Conservation (phyloP, 2,888 invertebrate species). For the Apantesis nais region DNA sequence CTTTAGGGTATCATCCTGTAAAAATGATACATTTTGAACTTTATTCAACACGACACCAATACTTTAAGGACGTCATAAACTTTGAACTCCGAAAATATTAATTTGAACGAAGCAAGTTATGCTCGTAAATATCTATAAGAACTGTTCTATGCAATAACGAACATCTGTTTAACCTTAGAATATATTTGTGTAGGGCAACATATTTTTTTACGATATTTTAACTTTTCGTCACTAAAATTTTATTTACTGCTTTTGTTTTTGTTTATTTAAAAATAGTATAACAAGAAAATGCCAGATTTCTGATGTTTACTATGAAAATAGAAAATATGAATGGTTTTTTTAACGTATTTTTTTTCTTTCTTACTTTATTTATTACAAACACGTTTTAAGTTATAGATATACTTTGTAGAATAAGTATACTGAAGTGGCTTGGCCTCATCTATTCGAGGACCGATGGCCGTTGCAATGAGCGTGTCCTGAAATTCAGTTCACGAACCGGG, state of each 20-base stretch:
- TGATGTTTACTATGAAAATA: not conserved
- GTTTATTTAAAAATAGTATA: not conserved
- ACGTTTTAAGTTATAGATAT: too few species aligned
- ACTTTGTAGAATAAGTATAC: too few species aligned
- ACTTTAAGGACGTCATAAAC: not conserved
- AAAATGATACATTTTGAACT: not conserved
- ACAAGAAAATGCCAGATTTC: not conserved
- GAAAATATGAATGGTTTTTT: too few species aligned
- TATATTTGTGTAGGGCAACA: not conserved
- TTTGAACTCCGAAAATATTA: not conserved
- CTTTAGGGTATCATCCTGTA: not conserved
- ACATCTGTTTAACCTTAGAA: not conserved
- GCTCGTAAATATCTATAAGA: not conserved
- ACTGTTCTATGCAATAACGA: not conserved
- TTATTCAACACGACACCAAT: not conserved
- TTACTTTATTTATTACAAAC: too few species aligned
- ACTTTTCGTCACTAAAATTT: not conserved
- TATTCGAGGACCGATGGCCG: too few species aligned
- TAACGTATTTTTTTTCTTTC: too few species aligned
- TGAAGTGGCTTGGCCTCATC: too few species aligned
- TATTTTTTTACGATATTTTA: not conserved
- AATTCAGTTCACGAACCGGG: too few species aligned
- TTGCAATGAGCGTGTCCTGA: too few species aligned
- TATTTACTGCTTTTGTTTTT: not conserved
- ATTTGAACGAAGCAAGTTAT: not conserved